Conservation (phyloP, 2,113 vertebrate species). For the Hydrochoerus hydrochaeris region DNA sequence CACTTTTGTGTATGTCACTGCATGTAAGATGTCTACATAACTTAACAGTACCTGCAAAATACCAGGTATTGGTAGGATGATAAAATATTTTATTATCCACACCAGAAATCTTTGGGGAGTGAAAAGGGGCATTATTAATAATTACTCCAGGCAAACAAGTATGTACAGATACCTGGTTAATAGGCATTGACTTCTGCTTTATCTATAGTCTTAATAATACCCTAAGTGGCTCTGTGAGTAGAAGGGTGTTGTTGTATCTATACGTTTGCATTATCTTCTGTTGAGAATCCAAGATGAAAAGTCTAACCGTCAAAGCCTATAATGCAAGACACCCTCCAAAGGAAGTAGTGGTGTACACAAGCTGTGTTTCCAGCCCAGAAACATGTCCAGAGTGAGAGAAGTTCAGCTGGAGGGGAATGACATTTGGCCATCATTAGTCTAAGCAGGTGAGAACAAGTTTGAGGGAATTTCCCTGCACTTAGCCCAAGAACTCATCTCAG, state of each 20-base stretch:
- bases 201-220: constrained; percentile 81
- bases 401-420: not conserved
- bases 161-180: not conserved
- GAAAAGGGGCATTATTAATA: not conserved
- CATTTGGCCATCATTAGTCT: not conserved
- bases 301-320: not conserved
- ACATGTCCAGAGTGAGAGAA: not conserved
- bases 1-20: not conserved
- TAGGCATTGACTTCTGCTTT: constrained; percentile 78
- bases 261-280: constrained; percentile 74
- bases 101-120: not conserved
- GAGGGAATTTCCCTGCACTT: not conserved
- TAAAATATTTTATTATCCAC: not conserved
- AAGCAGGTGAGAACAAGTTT: no score
- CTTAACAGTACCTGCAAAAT: not conserved
- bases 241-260: constrained; percentile 76
- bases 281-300: constrained; percentile 79
- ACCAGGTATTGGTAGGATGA: not conserved
- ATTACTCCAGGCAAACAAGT: not conserved
- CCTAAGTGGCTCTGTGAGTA: constrained; percentile 85
- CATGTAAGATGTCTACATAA: not conserved
- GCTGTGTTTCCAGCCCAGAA: constrained; percentile 36
- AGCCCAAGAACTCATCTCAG: not conserved
- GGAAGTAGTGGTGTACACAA: not conserved
- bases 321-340: constrained; percentile 15